Evolutionary conservation across 2,888 invertebrate genomes (phyloP).

Genomic region (Cephus spinipes): DNA sequence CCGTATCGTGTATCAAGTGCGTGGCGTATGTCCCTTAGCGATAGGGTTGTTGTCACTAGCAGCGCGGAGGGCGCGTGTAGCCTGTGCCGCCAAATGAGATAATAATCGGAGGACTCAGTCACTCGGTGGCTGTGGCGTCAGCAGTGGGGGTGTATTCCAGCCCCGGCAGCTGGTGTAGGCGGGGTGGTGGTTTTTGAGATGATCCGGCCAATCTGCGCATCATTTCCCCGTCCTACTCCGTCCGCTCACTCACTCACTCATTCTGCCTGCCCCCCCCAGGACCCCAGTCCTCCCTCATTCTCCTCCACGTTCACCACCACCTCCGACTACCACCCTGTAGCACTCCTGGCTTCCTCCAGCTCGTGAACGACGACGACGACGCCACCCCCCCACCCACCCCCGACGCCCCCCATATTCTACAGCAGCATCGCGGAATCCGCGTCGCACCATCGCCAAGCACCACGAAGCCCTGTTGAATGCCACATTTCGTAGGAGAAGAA

Average conservation of each 20-base stretch:
- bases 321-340: slow-evolving; percentile 24
- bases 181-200: slow-evolving; percentile 64
- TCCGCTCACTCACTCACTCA: slow-evolving; percentile 7
- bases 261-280: slow-evolving; percentile 19
- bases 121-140: slow-evolving; percentile 50
- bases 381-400: slow-evolving; percentile 22
- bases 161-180: slow-evolving; percentile 31
- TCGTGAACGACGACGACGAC: slow-evolving; percentile 15
- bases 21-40: neutral
- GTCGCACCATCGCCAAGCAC: neutral
- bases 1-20: neutral
- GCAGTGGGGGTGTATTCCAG: slow-evolving; percentile 51
- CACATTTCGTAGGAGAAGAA: slow-evolving; percentile 56
- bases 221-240: slow-evolving; percentile 59
- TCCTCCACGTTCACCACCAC: slow-evolving; percentile 22
- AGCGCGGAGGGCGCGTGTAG: slow-evolving; percentile 38
- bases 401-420: slow-evolving; percentile 29
- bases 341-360: slow-evolving; percentile 28
- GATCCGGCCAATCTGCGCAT: slow-evolving; percentile 68
- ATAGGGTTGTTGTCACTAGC: slow-evolving; percentile 23
- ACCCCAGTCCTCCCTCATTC: slow-evolving; percentile 16
- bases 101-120: slow-evolving; percentile 61
- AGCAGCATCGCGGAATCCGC: slow-evolving; percentile 41
- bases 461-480: slow-evolving; percentile 62
- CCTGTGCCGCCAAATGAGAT: slow-evolving; percentile 62